Conservation (phyloP, 2,888 invertebrate species). For the Heliconius ethilla region DNA sequence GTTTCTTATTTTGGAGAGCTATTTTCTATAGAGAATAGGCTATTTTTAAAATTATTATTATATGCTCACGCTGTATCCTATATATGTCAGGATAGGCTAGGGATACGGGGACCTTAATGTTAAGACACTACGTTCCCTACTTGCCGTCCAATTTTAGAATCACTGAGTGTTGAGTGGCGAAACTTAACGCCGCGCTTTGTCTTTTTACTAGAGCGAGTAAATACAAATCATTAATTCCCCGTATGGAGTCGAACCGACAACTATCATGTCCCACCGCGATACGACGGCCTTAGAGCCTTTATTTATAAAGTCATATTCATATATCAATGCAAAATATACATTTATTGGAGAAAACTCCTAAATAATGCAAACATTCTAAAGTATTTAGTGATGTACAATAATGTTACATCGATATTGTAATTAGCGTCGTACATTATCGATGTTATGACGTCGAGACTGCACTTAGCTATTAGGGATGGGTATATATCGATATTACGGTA, state of each 20-base stretch:
- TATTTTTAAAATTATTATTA: too few relatives aligned
- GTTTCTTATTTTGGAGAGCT: too few relatives aligned
- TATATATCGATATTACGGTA: background rate
- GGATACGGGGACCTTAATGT: too few relatives aligned
- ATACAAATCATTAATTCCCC: background rate
- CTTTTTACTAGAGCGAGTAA: too few relatives aligned
- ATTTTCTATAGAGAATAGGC: too few relatives aligned
- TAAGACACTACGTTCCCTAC: too few relatives aligned
- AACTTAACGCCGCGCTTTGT: too few relatives aligned
- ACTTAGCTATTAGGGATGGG: slow-evolving; percentile 68
- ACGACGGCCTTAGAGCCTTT: background rate
- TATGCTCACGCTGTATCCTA: too few relatives aligned
- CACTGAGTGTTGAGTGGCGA: too few relatives aligned
- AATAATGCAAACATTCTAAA: slow-evolving; percentile 21
- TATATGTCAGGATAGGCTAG: too few relatives aligned
- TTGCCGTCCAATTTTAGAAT: too few relatives aligned
- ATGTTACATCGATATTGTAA: slow-evolving; percentile 52
- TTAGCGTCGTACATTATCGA: slow-evolving; percentile 73
- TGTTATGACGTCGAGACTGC: slow-evolving; percentile 76
- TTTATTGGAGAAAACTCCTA: slow-evolving; percentile 10
- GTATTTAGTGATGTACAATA: slow-evolving; percentile 43
- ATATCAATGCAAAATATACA: background rate
- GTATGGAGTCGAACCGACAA: background rate
- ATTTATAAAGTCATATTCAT: background rate
- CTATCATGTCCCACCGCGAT: background rate